Evolutionary conservation across 2,113 vertebrate species (phyloP), one percentile per base, ranked within the genome.

Genomic region (Tinamus guttatus): DNA sequence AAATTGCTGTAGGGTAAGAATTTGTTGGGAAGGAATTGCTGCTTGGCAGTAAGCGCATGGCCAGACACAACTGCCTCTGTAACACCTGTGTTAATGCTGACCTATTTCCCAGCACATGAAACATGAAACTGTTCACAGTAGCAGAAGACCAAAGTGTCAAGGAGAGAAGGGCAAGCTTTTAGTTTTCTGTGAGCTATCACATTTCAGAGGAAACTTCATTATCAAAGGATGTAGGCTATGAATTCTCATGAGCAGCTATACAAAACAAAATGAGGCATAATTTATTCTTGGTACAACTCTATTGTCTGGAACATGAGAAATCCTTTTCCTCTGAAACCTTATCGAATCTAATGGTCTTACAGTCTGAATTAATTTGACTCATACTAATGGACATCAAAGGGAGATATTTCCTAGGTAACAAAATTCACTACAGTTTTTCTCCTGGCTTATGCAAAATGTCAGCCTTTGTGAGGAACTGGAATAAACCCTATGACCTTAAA

Each of bases 391-490:
- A 78, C 70, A 92, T 84, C 65, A 90, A 87, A 89, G 88, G 93
- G 93, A 96, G 49, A 79, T 60, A 95, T 95, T 94, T 96, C 79
- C 76, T 90, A 81, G 81, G 90, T 69, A 95, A 94, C 76, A 91
- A 87, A 94, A 96, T 73, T 68, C 28, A 7, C 40, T 70, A 41
- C 32, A 30, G 65, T 77, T 54, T 88, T 97, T 74, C 68, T 93
- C 51, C 79, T 95, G 90, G 84, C 76, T 97, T 93, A 90, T 74
- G 38, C 43, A 70, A 96, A 97, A 96, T 96, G 95, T 94, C 96
- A 97, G 76, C 62, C 65, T 82, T 89, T 96, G 79, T 79, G 47
- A 91, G n/a, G 45, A 95, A 60, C 58, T 90, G 62, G 63, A 95
- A 95, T 86, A 91, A 88, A 95, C 82, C 81, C 65, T 54, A 71